Evolutionary conservation across 2,113 vertebrate species (phyloP), one percentile per base, ranked within the genome.

Genomic region (Athene cunicularia): DNA sequence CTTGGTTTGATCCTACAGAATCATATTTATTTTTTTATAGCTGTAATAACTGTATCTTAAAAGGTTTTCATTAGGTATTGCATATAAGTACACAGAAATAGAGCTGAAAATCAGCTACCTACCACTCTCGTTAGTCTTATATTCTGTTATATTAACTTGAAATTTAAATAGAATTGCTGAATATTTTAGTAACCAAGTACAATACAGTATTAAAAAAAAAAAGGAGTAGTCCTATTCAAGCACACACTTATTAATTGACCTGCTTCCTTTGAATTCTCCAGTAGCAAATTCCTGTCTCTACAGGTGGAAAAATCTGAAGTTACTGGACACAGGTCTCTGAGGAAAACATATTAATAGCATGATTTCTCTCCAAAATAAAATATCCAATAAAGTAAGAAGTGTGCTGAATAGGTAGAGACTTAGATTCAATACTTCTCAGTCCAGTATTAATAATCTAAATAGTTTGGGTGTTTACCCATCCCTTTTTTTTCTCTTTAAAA

Each of bases 171-270:
- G 62, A 89, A 45, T 33, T 59, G 73, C 26, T 97, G 82, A 84
- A 62, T 91, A 58, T 84, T 89, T 86, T 80, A 87, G 83, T 91
- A 93, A 88, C 83, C 93, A 94, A 79, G 81, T 91, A 73, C 72
- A 95, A 97, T 97, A 94, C 86, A 58, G 43, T 92, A 96, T 93
- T 91, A 71, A 55, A 43, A 28, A 70, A 55, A 63, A 83, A 73
- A 89, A 88, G 39, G 39, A 39, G 10, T 39, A 95, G 49, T 92
- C 83, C 91, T 94, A 88, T 83, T 87, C 89, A 74, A 58, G 88
- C 75, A 86, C 91, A 88, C 20, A 43, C 72, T 82, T 68, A 56
- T 53, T 95, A 85, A 76, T 5, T 73, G 67, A 68, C 75, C 72
- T 88, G 77, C 72, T 91, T 74, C 52, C 49, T 95, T 56, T 59